Evolutionary conservation across 2,113 vertebrate species (phyloP).

Genomic region (Mustela lutreola): DNA sequence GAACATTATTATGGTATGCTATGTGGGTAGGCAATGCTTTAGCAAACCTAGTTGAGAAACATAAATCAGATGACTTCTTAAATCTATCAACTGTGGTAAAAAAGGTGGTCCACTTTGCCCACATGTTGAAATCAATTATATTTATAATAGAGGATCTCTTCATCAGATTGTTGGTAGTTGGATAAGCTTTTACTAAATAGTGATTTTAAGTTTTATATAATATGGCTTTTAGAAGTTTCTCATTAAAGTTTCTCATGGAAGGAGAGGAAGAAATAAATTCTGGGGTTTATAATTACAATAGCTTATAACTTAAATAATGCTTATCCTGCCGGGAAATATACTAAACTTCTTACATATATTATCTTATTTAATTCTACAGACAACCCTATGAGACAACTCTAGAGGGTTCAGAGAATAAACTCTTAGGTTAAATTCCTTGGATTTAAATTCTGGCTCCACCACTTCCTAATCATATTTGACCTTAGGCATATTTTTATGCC

Average conservation of each 20-base stretch:
- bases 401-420: not conserved
- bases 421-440: not conserved
- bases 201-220: slow-evolving; percentile 39
- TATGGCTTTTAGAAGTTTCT: slow-evolving; percentile 8
- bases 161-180: not conserved
- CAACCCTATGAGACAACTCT: not conserved
- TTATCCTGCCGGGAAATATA: not conserved
- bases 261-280: not conserved
- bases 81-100: not conserved
- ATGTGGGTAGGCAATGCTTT: not conserved
- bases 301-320: not conserved
- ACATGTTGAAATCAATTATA: slow-evolving; percentile 42
- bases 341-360: not conserved
- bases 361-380: slow-evolving; percentile 17
- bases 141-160: slow-evolving; percentile 28
- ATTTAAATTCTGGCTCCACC: not conserved
- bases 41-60: slow-evolving; percentile 41
- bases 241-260: not conserved
- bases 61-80: not conserved
- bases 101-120: not conserved
- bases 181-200: slow-evolving; percentile 48
- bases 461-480: not conserved
- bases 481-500: not conserved
- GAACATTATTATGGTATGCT: slow-evolving; percentile 18
- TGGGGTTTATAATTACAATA: not conserved